Conservation (phyloP, 2,888 invertebrate genomes). For the Cancer borealis region DNA sequence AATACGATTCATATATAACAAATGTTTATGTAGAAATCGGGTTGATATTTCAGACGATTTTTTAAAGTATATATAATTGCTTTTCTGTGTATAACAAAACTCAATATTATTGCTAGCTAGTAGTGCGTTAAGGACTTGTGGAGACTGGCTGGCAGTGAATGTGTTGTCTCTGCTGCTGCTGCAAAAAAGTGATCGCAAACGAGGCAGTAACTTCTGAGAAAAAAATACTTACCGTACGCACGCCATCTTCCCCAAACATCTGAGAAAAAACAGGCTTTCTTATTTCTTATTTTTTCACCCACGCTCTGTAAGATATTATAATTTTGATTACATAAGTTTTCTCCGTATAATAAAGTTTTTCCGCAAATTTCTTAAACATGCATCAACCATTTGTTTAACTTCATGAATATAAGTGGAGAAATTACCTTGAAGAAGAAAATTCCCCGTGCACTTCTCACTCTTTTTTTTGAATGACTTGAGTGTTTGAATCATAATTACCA, state of each 20-base stretch:
- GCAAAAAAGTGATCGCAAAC: too few relatives aligned
- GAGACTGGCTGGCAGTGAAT: too few relatives aligned
- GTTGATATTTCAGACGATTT: too few relatives aligned
- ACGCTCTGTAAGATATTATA: background rate
- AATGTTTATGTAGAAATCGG: too few relatives aligned
- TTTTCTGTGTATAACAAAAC: too few relatives aligned
- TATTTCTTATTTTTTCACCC: background rate
- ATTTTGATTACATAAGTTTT: conserved; percentile 24
- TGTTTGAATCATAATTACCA: background rate
- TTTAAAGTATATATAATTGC: too few relatives aligned
- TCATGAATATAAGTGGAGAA: conserved; percentile 40
- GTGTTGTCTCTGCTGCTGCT: too few relatives aligned
- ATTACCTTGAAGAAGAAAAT: background rate
- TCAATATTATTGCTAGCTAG: too few relatives aligned
- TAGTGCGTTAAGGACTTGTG: too few relatives aligned
- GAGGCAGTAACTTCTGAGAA: background rate
- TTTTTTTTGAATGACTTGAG: background rate
- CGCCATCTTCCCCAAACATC: background rate
- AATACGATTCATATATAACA: too few relatives aligned
- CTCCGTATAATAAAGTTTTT: background rate
- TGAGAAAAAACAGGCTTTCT: background rate
- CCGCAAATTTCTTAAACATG: background rate
- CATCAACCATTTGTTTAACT: conserved; percentile 7
- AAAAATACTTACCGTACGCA: background rate
- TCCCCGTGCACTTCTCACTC: background rate